phyloP scores from a whole-genome alignment of 2,113 vertebrate genomes.

The Hepsetus odoe region DNA sequence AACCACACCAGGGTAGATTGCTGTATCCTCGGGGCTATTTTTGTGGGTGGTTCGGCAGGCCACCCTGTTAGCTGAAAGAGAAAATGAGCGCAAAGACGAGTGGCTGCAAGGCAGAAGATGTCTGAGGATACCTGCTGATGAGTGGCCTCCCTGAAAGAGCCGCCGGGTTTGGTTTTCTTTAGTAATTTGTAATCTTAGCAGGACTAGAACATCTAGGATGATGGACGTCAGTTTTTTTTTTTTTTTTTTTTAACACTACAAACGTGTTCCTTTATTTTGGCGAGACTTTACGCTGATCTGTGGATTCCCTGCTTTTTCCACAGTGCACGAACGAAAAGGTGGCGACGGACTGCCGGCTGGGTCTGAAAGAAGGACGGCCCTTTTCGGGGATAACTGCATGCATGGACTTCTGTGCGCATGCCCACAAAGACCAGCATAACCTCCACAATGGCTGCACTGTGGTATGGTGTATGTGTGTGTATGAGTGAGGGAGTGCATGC shows the following conservation, averaged over 20 bases:
- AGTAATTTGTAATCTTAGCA: not conserved
- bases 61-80: not conserved
- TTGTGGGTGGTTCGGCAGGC: not conserved
- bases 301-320: slow-evolving; percentile 6
- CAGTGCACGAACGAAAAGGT: slow-evolving; percentile 85
- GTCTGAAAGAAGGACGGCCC: slow-evolving; percentile 90
- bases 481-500: not conserved
- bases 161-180: not conserved
- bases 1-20: not conserved
- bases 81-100: not conserved
- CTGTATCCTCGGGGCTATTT: not conserved
- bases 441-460: slow-evolving; percentile 97
- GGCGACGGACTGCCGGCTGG: slow-evolving; percentile 91
- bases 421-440: slow-evolving; percentile 99
- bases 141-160: not conserved
- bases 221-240: too few species aligned
- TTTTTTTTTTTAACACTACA: too few species aligned
- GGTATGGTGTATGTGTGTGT: slow-evolving; percentile 74
- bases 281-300: too few species aligned
- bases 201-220: not conserved
- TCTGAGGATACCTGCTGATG: not conserved
- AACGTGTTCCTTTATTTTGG: too few species aligned
- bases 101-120: not conserved
- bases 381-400: slow-evolving; percentile 97
- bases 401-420: slow-evolving; percentile 98